Base-by-base conservation (phyloP, 2,113 vertebrate genomes). In the Rhinoptilus africanus region DNA sequence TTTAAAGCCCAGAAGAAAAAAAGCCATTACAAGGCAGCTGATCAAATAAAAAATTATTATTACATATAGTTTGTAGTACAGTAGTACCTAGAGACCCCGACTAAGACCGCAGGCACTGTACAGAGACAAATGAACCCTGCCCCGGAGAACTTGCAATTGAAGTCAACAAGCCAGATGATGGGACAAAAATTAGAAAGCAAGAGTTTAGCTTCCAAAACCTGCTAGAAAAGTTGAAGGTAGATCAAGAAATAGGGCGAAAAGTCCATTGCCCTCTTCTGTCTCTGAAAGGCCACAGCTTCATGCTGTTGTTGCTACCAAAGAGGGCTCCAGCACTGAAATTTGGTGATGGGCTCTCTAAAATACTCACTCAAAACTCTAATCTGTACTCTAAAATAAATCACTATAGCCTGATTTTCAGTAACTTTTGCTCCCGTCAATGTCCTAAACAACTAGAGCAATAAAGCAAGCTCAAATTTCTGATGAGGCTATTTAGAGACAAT, bases 1-100 rank as follows among this genome's bases (percentile, higher is more conserved):
- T 83, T 89, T 67, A 96, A 94, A 96, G 62, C 91, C 93, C 95
- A 95, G 66, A 96, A 95, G 91, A 85, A 94, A 95, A 93, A 89
- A 86, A 84, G 15, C 56, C 75, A 89, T 95, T 93, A 96, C 64
- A 54, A 88, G 62, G 32, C 77, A 94, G 77, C 35, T 66, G 84
- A 95, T 95, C 74, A 85, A 77, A 95, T 85, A 95, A 8, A 39
- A 93, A 89, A 85, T 72, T 77, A 89, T 92, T 82, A 79, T 81
- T 91, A 37, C 47, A 37, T 60, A 23, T 69, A 0, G 0, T 90
- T 92, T 86, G 59, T 66, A 23, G 60, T 32, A 43, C 14, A 57
- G 45, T 39, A 78, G 48, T 51, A 78, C 39, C 84, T 82, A 37
- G 57, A 96, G 30, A 64, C 51, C 6, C 35, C 56, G 30, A 14